Evolutionary conservation across 2,888 invertebrate species (phyloP), one percentile per base, ranked within the genome.

Genomic region (Cerastis rubricosa): DNA sequence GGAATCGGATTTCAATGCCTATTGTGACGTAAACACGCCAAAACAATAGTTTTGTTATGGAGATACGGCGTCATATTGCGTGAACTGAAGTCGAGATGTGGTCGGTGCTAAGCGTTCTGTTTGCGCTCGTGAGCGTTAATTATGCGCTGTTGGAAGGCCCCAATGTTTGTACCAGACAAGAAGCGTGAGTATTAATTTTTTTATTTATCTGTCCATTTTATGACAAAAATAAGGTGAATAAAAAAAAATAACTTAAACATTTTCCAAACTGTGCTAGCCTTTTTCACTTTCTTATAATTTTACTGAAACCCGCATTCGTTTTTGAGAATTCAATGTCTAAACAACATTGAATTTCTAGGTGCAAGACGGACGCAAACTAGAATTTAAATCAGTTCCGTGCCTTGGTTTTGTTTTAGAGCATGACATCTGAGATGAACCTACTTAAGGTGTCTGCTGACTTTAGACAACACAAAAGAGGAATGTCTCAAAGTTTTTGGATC

Each of bases 81-180:
- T 92, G 91, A 93, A 90, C 90, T 80, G 87, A 89, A 91, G 86
- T 87, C 90, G 91, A 90, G 88, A 95, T 95, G 94, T 95, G 94
- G 95, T 89, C 91, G 89, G 90, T 90, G 87, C 87, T 91, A 85
- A 88, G 84, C 80, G 89, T 90, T 81, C 82, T 94, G 65, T 78
- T 95, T 83, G 90, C 91, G 84, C 84, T 95, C 81, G 86, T 90
- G 71, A 89, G 89, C 54, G 90, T 91, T 69, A 90, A 89, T 70
- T 81, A 82, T 40, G 94, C 92, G n/a, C 84, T 94, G 40, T 93
- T 98, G 19, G 97, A 98, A 87, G 98, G 98, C 69, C 98, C 98
- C 45, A 98, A 98, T 94, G 97, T 98, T 80, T 98, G 98, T 94
- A 98, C 97, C 14, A 97, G 97, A 87, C 98, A 98, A 91, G 98